Evolutionary conservation across 2,113 vertebrate species (phyloP).

Genomic region (Coracopsis vasa): DNA sequence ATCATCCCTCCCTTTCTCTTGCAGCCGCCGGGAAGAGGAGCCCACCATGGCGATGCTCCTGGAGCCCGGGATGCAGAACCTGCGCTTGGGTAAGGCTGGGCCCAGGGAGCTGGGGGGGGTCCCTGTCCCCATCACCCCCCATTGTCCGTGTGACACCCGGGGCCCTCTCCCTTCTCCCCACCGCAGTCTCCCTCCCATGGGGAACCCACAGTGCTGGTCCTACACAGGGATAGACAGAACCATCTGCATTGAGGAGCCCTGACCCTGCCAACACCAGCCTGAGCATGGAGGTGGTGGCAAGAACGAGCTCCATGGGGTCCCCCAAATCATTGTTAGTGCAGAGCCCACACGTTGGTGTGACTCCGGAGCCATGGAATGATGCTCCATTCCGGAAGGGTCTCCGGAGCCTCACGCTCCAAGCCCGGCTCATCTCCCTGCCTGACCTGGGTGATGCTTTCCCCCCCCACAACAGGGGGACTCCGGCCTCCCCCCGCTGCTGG

Average conservation of each 20-base stretch:
- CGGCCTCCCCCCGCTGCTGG: background rate
- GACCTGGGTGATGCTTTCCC: background rate
- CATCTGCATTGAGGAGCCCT: background rate
- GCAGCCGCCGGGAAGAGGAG: background rate
- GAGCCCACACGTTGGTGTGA: accelerated
- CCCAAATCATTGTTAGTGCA: background rate
- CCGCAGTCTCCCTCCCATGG: accelerated
- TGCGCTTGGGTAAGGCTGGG: background rate
- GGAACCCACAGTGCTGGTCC: background rate
- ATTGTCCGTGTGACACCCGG: accelerated
- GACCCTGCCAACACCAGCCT: background rate
- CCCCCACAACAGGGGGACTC: background rate
- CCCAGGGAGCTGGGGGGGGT: background rate
- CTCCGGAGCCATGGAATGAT: accelerated
- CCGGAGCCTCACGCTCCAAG: accelerated
- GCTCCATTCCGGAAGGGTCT: background rate
- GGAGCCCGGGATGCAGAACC: constrained; percentile 24
- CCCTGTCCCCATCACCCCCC: background rate
- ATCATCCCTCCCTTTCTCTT: background rate
- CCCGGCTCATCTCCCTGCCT: accelerated
- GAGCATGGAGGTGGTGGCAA: accelerated
- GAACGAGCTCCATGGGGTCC: background rate
- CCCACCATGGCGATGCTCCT: constrained; percentile 22
- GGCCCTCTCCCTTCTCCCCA: background rate
- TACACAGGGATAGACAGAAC: accelerated